These are phyloP conservation scores for Dascillus cervinus DNA, from an alignment of 2,888 invertebrate species.

Conservation along the genomic window DNA sequence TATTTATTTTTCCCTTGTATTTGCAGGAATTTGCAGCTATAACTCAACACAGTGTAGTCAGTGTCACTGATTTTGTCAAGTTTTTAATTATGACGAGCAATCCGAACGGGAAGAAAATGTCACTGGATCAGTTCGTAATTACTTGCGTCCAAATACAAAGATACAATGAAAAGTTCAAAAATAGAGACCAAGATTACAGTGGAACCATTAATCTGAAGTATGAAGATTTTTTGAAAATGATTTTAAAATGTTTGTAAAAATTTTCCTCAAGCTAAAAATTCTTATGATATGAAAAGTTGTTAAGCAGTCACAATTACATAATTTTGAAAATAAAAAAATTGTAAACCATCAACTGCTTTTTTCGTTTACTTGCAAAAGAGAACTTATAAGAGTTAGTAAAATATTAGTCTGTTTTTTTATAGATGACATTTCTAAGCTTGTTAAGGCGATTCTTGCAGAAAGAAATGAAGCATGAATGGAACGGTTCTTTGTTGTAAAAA, in stretches of 20 bases:
- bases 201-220: slow-evolving; percentile 35
- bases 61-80: slow-evolving; percentile 32
- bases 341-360: no score
- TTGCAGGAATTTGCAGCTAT: no score
- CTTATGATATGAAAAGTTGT: slow-evolving; percentile 1
- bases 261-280: no score
- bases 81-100: slow-evolving; percentile 31
- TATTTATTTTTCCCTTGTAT: no score
- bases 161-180: slow-evolving; percentile 37
- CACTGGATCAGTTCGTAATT: slow-evolving; percentile 36
- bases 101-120: slow-evolving; percentile 29
- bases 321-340: slow-evolving; percentile 2
- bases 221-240: slow-evolving; percentile 36
- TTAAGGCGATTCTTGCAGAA: no score
- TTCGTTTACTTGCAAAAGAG: no score
- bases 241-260: slow-evolving; percentile 26
- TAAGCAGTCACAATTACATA: neutral
- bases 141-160: slow-evolving; percentile 40
- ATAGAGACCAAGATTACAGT: slow-evolving; percentile 30
- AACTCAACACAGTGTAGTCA: slow-evolving; percentile 32
- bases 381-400: no score
- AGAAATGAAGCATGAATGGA: no score
- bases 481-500: no score
- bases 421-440: no score
- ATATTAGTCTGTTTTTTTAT: no score